These are phyloP conservation scores for Porites lutea DNA, from an alignment of 64 coral and sea anemone genomes.

Conservation along the genomic window DNA sequence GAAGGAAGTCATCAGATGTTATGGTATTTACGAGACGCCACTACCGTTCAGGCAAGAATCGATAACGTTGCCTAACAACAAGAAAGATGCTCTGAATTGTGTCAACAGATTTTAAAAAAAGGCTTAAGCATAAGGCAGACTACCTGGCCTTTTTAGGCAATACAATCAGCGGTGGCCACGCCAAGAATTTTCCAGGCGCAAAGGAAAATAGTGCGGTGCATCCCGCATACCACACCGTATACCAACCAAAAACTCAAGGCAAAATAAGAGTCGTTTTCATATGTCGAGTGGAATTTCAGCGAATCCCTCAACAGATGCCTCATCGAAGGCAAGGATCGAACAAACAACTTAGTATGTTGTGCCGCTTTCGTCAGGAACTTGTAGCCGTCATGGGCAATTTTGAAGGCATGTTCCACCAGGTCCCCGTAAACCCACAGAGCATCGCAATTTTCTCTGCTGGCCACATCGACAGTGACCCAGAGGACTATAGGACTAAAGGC, in stretches of 20 bases:
- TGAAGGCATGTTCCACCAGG: constrained; percentile 47
- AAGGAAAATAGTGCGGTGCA: background rate
- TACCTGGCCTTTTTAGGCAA: constrained; percentile 10
- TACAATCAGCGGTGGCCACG: background rate
- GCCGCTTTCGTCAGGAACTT: constrained; percentile 1
- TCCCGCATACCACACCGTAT: constrained; percentile 30
- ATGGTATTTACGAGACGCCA: constrained; percentile 42
- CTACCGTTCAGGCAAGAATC: constrained; percentile 34
- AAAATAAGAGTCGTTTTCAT: constrained; percentile 49
- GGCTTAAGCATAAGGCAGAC: background rate
- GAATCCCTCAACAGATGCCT: constrained; percentile 17
- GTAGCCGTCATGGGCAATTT: constrained; percentile 2
- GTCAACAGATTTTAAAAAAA: background rate
- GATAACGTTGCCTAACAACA: constrained; percentile 7
- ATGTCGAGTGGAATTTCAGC: background rate
- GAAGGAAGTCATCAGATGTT: background rate
- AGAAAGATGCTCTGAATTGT: background rate
- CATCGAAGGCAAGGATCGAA: background rate
- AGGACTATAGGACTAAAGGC: constrained; percentile 6
- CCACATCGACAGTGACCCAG: background rate
- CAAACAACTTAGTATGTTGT: constrained; percentile 30
- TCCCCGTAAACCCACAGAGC: background rate
- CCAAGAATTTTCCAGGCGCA: constrained; percentile 3
- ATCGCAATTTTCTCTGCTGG: constrained; percentile 1
- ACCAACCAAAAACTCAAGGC: background rate